Evolutionary conservation across 2,888 invertebrate species (phyloP), one percentile per base, ranked within the genome.

Genomic region (Melinaea marsaeus): DNA sequence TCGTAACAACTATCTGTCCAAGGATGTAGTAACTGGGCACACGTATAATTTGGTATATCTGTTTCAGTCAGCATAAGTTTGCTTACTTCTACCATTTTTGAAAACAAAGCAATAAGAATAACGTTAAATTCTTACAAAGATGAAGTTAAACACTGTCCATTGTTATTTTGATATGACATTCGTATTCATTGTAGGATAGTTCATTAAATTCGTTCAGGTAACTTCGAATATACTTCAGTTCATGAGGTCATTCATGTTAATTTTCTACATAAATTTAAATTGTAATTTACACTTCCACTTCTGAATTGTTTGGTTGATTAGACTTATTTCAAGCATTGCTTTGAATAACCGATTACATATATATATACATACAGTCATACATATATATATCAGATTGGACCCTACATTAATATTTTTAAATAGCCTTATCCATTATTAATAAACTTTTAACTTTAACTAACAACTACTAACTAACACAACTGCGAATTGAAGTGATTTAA

Each of bases 41-140:
- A 90, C 1, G 83, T 51, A 22, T 66, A 60, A 13, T 70, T 11
- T 5, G 66, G 58, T 11, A 84, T 6, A 32, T 70, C 74, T 32
- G 75, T 74, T 13, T 62, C 61, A 13, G 84, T 72, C 5, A 80
- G 65, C 72, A 83, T 73, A 59, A 81, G 78, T 71, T 85, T 89
- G 72, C 89, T 89, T 3, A 88, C 58, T 83, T 88, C 88, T 42
- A 83, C 88, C 90, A 90, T 90, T 73, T 70, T 78, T 7, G 13
- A 61, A 66, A 65, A 51, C 45, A 9, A 45, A 45, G 46, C 9
- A 9, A 13, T 13, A 46, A n/a, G 2, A 2, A 46, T 13, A 51
- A 13, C 32, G 13, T 13, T 51, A 13, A 5, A 22, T 22, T 51
- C 5, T 22, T 9, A 22, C 7, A 51, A 13, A 22, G 5, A 51